These are phyloP conservation scores for Alaudala cheleensis DNA, from an alignment of 2,113 vertebrate species.

Conservation along the genomic window DNA sequence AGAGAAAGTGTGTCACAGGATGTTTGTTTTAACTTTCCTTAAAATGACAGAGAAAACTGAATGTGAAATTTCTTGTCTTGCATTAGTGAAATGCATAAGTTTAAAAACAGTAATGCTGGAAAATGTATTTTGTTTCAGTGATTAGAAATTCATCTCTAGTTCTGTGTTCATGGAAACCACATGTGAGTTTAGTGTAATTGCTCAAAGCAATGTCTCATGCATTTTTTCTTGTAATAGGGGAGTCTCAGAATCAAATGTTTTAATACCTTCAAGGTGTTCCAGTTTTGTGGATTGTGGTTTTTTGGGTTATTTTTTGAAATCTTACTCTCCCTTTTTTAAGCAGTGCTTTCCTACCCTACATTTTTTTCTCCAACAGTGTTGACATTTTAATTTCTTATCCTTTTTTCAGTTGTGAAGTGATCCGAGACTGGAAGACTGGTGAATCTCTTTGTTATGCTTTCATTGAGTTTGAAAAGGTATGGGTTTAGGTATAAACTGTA, in stretches of 20 bases:
- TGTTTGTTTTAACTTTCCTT: neutral
- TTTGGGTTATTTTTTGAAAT: neutral
- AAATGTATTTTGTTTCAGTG: neutral
- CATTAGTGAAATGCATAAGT: neutral
- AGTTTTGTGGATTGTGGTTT: accelerated
- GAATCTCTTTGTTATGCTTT: constrained; percentile 98
- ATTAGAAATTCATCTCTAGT: neutral
- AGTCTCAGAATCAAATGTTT: neutral
- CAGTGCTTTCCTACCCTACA: neutral
- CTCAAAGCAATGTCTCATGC: neutral
- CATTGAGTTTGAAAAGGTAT: constrained; percentile 98
- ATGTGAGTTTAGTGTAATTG: neutral
- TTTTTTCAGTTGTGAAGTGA: constrained; percentile 94
- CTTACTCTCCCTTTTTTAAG: neutral
- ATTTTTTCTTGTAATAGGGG: neutral
- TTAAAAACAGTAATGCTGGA: neutral
- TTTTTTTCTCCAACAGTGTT: neutral
- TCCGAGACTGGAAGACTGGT: constrained; percentile 93
- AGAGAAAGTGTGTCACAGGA: neutral
- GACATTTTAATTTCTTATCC: neutral
- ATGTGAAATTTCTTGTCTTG: neutral
- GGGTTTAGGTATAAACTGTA: neutral
- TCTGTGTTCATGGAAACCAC: neutral
- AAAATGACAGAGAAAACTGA: neutral
- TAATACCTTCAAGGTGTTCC: neutral